Percentiles rank a stretch among this genome's conserved stretches.
These are phyloP conservation scores for Toxotes chatareus DNA, from an alignment of 2,113 vertebrate species.

Conservation along the genomic window DNA sequence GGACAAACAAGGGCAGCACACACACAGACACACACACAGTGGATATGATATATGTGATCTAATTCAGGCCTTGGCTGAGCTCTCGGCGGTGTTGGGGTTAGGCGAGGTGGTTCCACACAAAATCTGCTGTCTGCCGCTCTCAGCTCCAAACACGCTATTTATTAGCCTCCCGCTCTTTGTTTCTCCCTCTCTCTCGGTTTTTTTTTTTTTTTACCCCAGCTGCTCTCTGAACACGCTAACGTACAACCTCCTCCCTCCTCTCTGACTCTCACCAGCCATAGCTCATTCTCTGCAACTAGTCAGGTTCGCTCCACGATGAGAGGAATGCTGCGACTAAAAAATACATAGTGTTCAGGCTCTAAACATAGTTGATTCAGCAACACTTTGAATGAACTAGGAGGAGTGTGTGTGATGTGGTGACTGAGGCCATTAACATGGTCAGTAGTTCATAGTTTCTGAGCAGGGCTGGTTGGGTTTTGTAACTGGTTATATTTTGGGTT, in stretches of 20 bases:
- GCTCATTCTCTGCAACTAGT: background rate
- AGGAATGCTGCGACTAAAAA: background rate
- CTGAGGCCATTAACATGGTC: too few species aligned
- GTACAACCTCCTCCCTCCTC: conserved; percentile 1
- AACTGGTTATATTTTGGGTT: background rate
- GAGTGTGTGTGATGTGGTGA: background rate
- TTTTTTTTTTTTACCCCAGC: conserved; percentile 39
- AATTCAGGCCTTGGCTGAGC: conserved; percentile 34
- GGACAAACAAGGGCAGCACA: background rate
- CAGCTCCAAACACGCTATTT: conserved; percentile 51
- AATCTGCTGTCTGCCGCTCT: conserved; percentile 37
- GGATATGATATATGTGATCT: conserved; percentile 43
- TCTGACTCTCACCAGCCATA: background rate
- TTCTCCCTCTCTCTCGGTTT: background rate
- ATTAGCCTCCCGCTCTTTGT: conserved; percentile 50
- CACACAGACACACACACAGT: background rate
- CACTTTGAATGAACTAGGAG: background rate
- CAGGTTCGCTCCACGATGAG: background rate
- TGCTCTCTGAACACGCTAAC: conserved; percentile 34
- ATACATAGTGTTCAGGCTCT: too few species aligned
- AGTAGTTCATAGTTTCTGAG: background rate
- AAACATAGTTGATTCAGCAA: background rate
- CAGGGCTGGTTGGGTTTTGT: background rate
- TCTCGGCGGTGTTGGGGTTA: conserved; percentile 27
- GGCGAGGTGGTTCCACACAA: conserved; percentile 45